Evolutionary conservation across 2,797 vertebrate genomes (phyloP).

Genomic region (Helarctos malayanus): DNA sequence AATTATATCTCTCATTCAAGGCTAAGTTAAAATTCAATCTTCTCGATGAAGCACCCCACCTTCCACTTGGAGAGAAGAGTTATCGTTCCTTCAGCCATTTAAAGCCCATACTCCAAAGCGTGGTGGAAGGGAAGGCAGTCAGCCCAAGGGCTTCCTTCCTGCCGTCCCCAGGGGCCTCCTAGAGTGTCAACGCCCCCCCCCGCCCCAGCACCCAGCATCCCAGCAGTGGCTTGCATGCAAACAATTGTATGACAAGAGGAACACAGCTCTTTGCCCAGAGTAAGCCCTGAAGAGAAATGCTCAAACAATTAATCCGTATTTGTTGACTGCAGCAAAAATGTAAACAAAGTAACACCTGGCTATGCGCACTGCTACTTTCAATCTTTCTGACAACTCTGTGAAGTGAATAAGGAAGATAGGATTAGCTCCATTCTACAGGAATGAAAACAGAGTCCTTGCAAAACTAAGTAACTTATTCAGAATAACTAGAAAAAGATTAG

Average conservation of each 20-base stretch:
- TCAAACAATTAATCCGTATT: background rate
- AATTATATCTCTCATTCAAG: background rate
- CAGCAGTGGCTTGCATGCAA: background rate
- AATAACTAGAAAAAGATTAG: background rate
- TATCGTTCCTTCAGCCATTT: background rate
- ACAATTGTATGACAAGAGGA: background rate
- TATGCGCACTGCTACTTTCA: fast-evolving
- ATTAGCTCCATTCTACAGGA: background rate
- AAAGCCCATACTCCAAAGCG: fast-evolving
- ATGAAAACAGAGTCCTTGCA: background rate
- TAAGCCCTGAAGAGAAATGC: background rate
- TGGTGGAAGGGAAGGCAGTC: background rate
- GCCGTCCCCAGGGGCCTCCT: fast-evolving
- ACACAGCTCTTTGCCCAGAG: background rate
- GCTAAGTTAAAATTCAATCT: background rate
- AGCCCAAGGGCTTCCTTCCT: fast-evolving
- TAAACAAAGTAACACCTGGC: background rate
- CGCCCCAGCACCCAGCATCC: fast-evolving
- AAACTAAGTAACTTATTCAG: background rate
- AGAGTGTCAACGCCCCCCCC: fast-evolving
- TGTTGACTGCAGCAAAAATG: background rate
- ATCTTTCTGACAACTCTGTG: background rate
- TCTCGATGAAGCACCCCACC: background rate
- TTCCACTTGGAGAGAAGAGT: background rate
- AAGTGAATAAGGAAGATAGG: background rate